These are phyloP conservation scores for Calvadosia cruxmelitensis DNA, from an alignment of 30 jellyfish, hydroid and myxozoan species.

Conservation along the genomic window DNA sequence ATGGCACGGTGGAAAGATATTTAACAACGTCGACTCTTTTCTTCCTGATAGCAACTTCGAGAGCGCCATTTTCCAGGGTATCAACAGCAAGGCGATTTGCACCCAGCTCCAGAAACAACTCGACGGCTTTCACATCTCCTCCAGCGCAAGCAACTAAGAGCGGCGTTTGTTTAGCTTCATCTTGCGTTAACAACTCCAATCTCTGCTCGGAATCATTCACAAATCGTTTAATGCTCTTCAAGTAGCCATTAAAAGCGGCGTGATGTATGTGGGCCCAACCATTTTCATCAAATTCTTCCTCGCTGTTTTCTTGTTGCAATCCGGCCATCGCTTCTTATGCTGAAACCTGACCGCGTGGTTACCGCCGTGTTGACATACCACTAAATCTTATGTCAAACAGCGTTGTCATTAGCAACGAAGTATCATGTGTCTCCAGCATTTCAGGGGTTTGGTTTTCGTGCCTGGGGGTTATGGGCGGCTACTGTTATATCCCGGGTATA, in stretches of 20 bases:
- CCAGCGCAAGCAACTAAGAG: constrained; percentile 28
- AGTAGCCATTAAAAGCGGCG: constrained; percentile 49
- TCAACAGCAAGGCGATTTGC: constrained; percentile 28
- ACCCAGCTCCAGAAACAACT: constrained; percentile 31
- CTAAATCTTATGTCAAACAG: too few relatives aligned
- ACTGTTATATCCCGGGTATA: too few relatives aligned
- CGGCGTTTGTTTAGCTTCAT: constrained; percentile 33
- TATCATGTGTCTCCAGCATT: too few relatives aligned
- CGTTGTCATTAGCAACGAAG: too few relatives aligned
- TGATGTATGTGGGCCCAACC: constrained; percentile 64
- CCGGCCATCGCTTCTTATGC: too few relatives aligned
- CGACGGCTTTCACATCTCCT: constrained; percentile 25
- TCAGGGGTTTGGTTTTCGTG: too few relatives aligned
- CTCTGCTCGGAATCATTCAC: constrained; percentile 25
- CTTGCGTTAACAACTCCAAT: constrained; percentile 36
- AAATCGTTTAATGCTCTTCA: constrained; percentile 34
- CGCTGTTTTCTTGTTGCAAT: constrained; percentile 31
- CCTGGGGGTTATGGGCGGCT: too few relatives aligned
- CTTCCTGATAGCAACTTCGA: constrained; percentile 22
- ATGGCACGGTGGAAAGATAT: constrained; percentile 7
- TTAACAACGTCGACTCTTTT: constrained; percentile 22
- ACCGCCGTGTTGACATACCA: too few relatives aligned
- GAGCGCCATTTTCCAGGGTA: constrained; percentile 18
- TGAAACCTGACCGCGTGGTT: too few relatives aligned
- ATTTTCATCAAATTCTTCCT: constrained; percentile 39